These are phyloP conservation scores for Galagoides demidoff DNA, from an alignment of 2,797 vertebrate species.

Conservation along the genomic window DNA sequence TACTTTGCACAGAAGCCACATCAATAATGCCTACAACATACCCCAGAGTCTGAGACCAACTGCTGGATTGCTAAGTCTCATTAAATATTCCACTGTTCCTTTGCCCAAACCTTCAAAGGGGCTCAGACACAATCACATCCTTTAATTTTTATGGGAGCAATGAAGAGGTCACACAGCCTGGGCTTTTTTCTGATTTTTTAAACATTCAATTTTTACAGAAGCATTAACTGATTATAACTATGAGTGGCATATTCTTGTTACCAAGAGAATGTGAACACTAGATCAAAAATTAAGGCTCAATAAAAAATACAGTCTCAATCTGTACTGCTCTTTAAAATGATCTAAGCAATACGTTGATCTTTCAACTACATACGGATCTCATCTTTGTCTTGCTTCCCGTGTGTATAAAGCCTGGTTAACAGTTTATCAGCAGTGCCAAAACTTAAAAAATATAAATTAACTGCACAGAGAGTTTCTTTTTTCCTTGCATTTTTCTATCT, in stretches of 20 bases:
- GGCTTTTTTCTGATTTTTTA: slow-evolving; percentile 29
- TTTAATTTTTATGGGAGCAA: slow-evolving; percentile 68
- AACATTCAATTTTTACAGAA: slow-evolving; percentile 29
- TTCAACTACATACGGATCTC: not conserved
- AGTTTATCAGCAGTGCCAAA: not conserved
- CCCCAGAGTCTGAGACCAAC: not conserved
- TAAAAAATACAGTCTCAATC: not conserved
- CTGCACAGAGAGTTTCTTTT: fast-evolving
- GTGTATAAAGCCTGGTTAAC: not conserved
- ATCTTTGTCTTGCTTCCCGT: not conserved
- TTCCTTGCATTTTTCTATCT: not conserved
- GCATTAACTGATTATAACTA: slow-evolving; percentile 44
- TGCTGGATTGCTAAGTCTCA: slow-evolving; percentile 26
- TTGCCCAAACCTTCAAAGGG: slow-evolving; percentile 52
- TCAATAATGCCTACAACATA: slow-evolving; percentile 22
- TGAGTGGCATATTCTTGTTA: slow-evolving; percentile 16
- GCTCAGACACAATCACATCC: not conserved
- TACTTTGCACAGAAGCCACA: slow-evolving; percentile 21
- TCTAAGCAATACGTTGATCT: not conserved
- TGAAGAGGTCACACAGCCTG: slow-evolving; percentile 23
- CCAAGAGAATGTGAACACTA: slow-evolving; percentile 42
- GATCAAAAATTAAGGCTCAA: slow-evolving; percentile 48
- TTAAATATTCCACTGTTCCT: slow-evolving; percentile 60
- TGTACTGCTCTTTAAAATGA: not conserved
- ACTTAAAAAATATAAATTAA: not conserved